These are phyloP conservation scores for Agrilus mali DNA, from an alignment of 2,888 invertebrate genomes.

Conservation along the genomic window DNA sequence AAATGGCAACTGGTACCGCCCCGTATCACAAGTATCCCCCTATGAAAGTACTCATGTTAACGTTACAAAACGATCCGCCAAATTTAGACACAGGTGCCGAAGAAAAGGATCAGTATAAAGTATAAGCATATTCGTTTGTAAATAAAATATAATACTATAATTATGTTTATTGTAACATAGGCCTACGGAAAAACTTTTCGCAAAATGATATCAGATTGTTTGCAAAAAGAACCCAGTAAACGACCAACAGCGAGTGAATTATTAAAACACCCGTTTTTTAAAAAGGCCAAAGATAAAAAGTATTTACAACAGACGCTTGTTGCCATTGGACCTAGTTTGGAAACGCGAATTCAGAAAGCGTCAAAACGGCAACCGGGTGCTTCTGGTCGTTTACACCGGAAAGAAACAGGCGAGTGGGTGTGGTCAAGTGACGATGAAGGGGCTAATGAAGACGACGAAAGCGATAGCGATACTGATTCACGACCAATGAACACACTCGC, in stretches of 20 bases:
- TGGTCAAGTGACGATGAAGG: conserved; percentile 92
- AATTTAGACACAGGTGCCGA: conserved; percentile 89
- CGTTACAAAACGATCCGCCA: conserved; percentile 96
- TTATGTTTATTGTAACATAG: conserved; percentile 16
- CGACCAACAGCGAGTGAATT: conserved; percentile 92
- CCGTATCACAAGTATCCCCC: conserved; percentile 99
- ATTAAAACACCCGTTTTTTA: conserved; percentile 94
- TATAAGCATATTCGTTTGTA: conserved; percentile 10
- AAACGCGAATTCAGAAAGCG: conserved; percentile 79
- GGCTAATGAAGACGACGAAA: conserved; percentile 52
- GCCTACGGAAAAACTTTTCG: conserved; percentile 94
- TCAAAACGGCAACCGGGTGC: conserved; percentile 76
- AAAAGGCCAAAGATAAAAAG: conserved; percentile 89
- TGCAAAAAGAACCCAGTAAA: conserved; percentile 90
- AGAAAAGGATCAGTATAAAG: conserved; percentile 94
- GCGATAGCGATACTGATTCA: conserved; percentile 39
- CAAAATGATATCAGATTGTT: conserved; percentile 92
- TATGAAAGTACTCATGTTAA: conserved; percentile 98
- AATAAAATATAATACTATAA: neutral
- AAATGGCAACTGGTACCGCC: conserved; percentile 96
- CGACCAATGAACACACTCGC: conserved; percentile 36
- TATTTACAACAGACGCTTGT: conserved; percentile 77
- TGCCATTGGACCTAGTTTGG: conserved; percentile 76
- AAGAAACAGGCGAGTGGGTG: conserved; percentile 95
- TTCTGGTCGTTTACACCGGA: conserved; percentile 75